Evolutionary conservation across 2,888 invertebrate species (phyloP), one percentile per base, ranked within the genome.

Genomic region (Pachliopta kotzebuea): DNA sequence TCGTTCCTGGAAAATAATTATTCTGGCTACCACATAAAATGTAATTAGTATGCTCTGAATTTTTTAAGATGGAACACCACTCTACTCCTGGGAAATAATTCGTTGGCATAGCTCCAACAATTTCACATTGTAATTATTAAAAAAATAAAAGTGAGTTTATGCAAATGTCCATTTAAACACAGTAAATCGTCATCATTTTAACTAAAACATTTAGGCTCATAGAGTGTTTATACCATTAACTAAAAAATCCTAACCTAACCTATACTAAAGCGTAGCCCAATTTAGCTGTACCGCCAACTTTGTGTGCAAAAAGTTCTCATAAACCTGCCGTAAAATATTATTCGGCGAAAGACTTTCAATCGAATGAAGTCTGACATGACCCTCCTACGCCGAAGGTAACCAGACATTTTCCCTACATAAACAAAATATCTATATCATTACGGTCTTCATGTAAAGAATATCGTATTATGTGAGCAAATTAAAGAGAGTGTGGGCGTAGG

Each of bases 141-240:
- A 75, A 78, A 80, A 79, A 79, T 80, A 77, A 82, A 80, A 76
- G 76, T 74, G 81, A 81, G 81, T 81, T 67, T 67, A 76, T 71
- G 69, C 68, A 58, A 61, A 68, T 70, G 64, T 71, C 71, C 11
- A 1, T 37, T 14, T 37, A 37, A 37, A 37, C 4, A 37, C 37
- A 14, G 14, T 14, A 76, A 77, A 80, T 80, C 82, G 80, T 78
- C 71, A 73, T 74, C 67, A 62, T 64, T 66, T 72, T 65, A 70
- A 72, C 76, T 74, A 70, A 76, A 78, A 76, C 71, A 76, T 72
- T 72, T 71, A 74, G 75, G 72, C 11, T 31, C 9, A 14, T 60
- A 42, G 9, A 26, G n/a, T 60, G 26, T 56, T 52, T 53, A 65
- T 60, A 23, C n/a, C 31, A 53, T 37, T 11, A 37, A 37, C 11